These are phyloP conservation scores for Poecilia velifera DNA, from an alignment of 2,797 vertebrate species.

Conservation along the genomic window DNA sequence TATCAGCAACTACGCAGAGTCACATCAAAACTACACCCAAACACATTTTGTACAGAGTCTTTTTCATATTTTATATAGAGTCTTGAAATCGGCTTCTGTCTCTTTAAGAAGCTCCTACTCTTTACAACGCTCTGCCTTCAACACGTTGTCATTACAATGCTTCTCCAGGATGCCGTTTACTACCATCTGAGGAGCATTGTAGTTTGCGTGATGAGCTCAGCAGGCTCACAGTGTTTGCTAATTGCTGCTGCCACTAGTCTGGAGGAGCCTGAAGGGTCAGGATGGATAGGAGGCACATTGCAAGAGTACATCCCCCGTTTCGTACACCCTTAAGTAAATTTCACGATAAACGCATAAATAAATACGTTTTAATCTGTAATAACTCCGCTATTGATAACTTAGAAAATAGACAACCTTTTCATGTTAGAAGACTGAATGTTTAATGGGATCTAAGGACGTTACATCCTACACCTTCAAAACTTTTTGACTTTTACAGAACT, in stretches of 20 bases:
- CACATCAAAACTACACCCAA: neutral
- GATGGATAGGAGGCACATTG: too few species aligned
- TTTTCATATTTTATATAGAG: neutral
- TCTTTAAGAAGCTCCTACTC: neutral
- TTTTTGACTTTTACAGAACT: neutral
- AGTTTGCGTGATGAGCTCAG: neutral
- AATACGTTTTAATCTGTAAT: neutral
- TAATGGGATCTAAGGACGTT: neutral
- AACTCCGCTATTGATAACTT: neutral
- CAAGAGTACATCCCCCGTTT: too few species aligned
- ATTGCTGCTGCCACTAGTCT: too few species aligned
- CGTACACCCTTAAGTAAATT: neutral
- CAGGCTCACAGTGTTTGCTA: neutral
- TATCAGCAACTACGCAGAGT: neutral
- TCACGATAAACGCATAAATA: neutral
- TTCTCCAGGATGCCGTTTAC: neutral
- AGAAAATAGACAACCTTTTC: neutral
- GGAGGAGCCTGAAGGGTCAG: too few species aligned
- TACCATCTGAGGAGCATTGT: neutral
- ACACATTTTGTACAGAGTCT: neutral
- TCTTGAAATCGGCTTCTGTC: neutral
- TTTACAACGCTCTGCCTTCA: neutral
- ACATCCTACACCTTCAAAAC: neutral
- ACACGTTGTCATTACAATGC: neutral
- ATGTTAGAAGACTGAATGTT: neutral